Evolutionary conservation across 1,140 invertebrate genomes (phyloP), one percentile per base, ranked within the genome.

Genomic region (Drosophila pseudoananassae): DNA sequence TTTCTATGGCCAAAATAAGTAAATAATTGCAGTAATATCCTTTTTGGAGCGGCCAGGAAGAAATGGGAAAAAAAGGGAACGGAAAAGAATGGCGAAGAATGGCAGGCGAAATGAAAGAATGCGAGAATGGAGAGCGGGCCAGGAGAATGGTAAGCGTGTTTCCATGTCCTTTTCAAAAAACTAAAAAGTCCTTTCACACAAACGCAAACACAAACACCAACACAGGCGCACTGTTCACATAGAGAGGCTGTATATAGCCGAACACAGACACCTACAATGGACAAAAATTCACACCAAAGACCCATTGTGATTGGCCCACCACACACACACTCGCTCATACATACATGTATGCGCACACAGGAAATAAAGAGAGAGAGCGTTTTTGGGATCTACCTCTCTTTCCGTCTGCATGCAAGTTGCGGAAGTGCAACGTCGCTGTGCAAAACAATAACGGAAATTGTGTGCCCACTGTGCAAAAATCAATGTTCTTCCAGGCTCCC

Each of bases 21-120:
- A 87, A 87, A 88, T 87, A 87, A 87, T 87, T 87, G 82, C 82
- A 87, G 83, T 87, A 85, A 87, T 87, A 88, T 87, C 82, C 82
- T 87, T 75, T 87, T 78, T 72, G 78, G 61, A 64, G 83, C 83
- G 78, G 64, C 78, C 72, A 76, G 72, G 71, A 74, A 74, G 60
- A 57, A 63, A 25, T 31, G 53, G 52, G 29, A 58, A 54, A 49
- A 65, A 73, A 50, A 63, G 45, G 50, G 50, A 73, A 63, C 51
- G 58, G 33, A 54, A 59, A 54, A 73, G 71, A 75, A 75, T 75
- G 40, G 71, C n/a, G 14, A 74, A 74, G 59, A 75, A 75, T 75
- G 71, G 71, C 60, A 47, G 71, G 52, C 66, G 66, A 78, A 87
- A 81, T 74, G 82, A 74, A 84, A 77, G 82, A 81, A 84, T 76